Evolutionary conservation across 2,113 vertebrate species (phyloP), one percentile per base, ranked within the genome.

Genomic region (Miniopterus natalensis): DNA sequence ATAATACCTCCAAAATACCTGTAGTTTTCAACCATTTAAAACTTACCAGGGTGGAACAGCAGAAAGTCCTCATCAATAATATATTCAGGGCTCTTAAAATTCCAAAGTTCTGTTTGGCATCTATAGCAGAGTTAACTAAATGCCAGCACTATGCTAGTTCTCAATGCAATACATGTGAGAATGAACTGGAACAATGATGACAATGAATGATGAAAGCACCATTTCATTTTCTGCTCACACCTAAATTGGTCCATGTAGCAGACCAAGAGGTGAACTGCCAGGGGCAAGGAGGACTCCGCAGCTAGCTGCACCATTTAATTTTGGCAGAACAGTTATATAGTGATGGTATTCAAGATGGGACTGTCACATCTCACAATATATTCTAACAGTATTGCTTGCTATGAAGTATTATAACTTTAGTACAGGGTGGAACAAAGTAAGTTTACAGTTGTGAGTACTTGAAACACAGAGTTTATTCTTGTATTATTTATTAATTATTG

Each of bases 101-200:
- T 55, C 21, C 74, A 68, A 57, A 55, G 31, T 70, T 95, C 36
- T 21, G 31, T 85, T 92, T 71, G 47, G 5, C 49, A 61, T 89
- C 75, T 86, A 59, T 11, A 92, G n/a, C 63, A 40, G 66, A 75
- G 42, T 80, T 83, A 70, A 55, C 15, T 70, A 45, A 92, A 88
- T 65, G 23, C 40, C 40, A 71, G 47, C 4, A 1, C 87, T 25
- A 11, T 59, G 63, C 45, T 65, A 47, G 6, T 45, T 71, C 68
- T 81, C n/a, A 21, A 1, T 71, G 59, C 51, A 53, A 1, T 49
- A 73, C 61, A 36, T 74, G 29, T 47, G 78, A 51, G 40, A 51
- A 77, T 49, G 70, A 70, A 74, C 31, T 36, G 20, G 57, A 79
- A 51, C 13, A 40, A 49, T 1, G 4, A 84, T 55, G 29, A 79